Conservation (phyloP, 2,113 vertebrate genomes). For the Brachyhypopomus occidentalis region DNA sequence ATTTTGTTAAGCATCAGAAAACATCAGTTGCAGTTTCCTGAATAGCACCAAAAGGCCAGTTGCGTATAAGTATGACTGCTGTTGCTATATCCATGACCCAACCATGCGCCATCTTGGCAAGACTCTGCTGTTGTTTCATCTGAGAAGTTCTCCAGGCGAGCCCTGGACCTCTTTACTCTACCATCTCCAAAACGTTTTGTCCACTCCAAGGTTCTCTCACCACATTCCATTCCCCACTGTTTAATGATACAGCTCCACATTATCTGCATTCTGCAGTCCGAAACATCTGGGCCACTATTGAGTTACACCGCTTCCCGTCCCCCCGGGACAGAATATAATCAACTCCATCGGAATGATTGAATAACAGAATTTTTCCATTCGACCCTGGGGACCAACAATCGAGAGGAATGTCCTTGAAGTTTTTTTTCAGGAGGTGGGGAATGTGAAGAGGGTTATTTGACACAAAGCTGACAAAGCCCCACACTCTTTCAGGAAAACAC, state of each 20-base stretch:
- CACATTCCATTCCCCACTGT: constrained; percentile 53
- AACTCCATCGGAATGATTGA: constrained; percentile 70
- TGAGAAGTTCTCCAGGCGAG: constrained; percentile 26
- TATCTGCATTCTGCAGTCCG: constrained; percentile 72
- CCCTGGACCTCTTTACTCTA: constrained; percentile 8
- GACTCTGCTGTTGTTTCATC: constrained; percentile 33
- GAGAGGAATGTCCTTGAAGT: constrained; percentile 62
- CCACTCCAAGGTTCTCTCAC: constrained; percentile 23
- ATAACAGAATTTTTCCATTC: constrained; percentile 60
- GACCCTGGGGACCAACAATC: constrained; percentile 30
- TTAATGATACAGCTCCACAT: constrained; percentile 62
- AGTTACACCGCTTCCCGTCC: constrained; percentile 65
- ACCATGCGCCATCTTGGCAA: constrained; percentile 2
- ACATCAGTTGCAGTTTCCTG: not conserved
- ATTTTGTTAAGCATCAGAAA: constrained; percentile 8
- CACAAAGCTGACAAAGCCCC: constrained; percentile 48
- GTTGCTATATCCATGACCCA: not conserved
- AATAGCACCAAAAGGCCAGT: constrained; percentile 3
- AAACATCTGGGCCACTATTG: constrained; percentile 79
- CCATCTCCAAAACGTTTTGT: constrained; percentile 40
- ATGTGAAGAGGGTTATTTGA: constrained; percentile 56
- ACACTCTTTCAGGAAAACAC: constrained; percentile 43
- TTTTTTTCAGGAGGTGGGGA: constrained; percentile 55
- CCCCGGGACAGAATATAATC: constrained; percentile 61
- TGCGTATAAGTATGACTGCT: constrained; percentile 16